A percentile compares a stretch with the other conserved stretches of the same genome.
phyloP scores from a whole-genome alignment of 1,140 invertebrate species.

The Lysiphlebus fabarum region DNA sequence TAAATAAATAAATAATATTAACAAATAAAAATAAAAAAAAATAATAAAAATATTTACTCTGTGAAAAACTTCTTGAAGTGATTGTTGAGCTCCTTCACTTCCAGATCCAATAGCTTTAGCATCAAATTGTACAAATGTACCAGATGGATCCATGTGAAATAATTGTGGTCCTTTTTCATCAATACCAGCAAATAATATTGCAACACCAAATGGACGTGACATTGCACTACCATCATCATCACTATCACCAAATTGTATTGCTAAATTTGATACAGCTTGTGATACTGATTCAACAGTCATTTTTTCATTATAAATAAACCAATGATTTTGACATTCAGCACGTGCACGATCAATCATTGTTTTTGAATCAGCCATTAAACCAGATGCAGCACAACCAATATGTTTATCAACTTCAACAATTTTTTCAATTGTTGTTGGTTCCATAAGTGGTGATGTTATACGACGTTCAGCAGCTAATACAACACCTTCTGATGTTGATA shows the following conservation, averaged over 20 bases:
- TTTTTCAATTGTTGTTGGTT: slow-evolving; percentile 94
- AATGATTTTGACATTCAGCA: slow-evolving; percentile 95
- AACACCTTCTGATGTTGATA: slow-evolving; percentile 91
- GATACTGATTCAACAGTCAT: slow-evolving; percentile 97
- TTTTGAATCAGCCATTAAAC: slow-evolving; percentile 95
- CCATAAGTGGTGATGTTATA: slow-evolving; percentile 95
- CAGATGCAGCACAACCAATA: slow-evolving; percentile 96
- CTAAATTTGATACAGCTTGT: slow-evolving; percentile 96
- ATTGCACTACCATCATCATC: slow-evolving; percentile 95
- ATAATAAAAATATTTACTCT: slow-evolving; percentile 59
- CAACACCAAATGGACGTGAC: slow-evolving; percentile 98
- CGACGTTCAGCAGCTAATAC: slow-evolving; percentile 97
- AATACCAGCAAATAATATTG: slow-evolving; percentile 84
- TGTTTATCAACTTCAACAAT: slow-evolving; percentile 95
- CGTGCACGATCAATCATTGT: slow-evolving; percentile 93
- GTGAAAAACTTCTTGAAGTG: slow-evolving; percentile 83
- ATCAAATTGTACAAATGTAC: slow-evolving; percentile 95
- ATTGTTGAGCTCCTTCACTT: slow-evolving; percentile 98
- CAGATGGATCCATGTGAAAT: slow-evolving; percentile 98
- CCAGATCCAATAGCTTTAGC: slow-evolving; percentile 99
- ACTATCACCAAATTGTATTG: slow-evolving; percentile 97
- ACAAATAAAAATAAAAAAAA: not conserved
- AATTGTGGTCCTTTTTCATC: slow-evolving; percentile 83
- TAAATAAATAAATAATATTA: slow-evolving; percentile 1
- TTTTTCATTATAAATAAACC: slow-evolving; percentile 95